Evolutionary conservation across 2,797 vertebrate genomes (phyloP), one percentile per base, ranked within the genome.

Genomic region (Rhadinocentrus ornatus): DNA sequence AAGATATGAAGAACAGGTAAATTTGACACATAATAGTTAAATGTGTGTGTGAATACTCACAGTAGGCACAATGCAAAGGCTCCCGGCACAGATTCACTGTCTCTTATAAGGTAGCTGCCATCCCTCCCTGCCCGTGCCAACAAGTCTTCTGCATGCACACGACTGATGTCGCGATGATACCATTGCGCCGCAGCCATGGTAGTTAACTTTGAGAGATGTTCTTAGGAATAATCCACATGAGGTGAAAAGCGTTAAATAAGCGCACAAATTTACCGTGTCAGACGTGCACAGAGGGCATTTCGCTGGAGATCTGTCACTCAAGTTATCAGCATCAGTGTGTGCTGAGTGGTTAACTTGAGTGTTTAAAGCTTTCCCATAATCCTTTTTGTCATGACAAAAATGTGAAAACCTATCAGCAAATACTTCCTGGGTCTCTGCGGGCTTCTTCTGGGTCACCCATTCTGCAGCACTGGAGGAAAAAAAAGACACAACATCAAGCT

Each of bases 111-210:
- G 89, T 95, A 97, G 89, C 95, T 96, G 77, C 96, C 96, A 12
- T 97, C 96, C 76, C 91, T 91, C 10, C 96, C 95, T 0, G 96
- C 96, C 65, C 84, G 91, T 69, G 95, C 95, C 91, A 97, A 84
- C 81, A 97, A 88, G 70, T 96, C 95, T 86, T 97, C 96, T 0
- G 96, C 95, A 32, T 90, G 93, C 62, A 94, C 95, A 8, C 96
- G 94, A 86, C 96, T 97, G 90, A 97, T 95, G 89, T 97, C 95
- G 50, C 94, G 82, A 87, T 97, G 96, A 83, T 97, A 97, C 96
- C 96, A 97, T 60, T 91, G 66, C 9, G 88, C 91, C 54, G 84
- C 82, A 32, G 93, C 82, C 93, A 94, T 94, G 89, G 77, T 69
- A 57, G 84, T 83, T 74, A 57, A 73, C 39, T 69, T 34, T 27